Conservation (phyloP, 2,113 vertebrate genomes). For the Paracanthobrama guichenoti region DNA sequence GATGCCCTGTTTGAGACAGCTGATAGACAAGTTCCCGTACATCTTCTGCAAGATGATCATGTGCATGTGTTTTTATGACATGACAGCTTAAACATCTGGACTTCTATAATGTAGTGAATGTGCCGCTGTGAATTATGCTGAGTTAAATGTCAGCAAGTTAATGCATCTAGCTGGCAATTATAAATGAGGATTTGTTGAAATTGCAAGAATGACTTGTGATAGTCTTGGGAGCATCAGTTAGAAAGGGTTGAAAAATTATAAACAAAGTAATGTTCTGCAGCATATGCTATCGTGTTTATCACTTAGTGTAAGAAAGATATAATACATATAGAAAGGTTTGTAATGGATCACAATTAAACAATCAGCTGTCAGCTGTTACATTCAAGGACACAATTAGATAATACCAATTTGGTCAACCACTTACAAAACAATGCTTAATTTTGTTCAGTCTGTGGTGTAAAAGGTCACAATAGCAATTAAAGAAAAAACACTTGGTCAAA, state of each 20-base stretch:
- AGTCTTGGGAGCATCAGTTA: background rate
- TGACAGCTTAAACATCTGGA: background rate
- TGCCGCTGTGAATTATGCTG: background rate
- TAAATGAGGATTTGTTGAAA: conserved; percentile 8
- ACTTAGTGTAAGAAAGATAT: background rate
- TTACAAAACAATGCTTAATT: too few relatives aligned
- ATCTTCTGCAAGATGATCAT: background rate
- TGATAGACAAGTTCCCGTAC: background rate
- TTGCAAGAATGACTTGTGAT: conserved; percentile 19
- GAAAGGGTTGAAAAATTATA: conserved; percentile 17
- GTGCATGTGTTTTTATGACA: background rate
- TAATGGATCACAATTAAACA: too few relatives aligned
- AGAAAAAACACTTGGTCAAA: too few relatives aligned
- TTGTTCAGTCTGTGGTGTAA: too few relatives aligned
- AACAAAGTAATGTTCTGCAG: conserved; percentile 6
- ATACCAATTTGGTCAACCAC: too few relatives aligned
- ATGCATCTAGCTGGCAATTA: background rate
- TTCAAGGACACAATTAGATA: too few relatives aligned
- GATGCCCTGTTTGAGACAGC: background rate
- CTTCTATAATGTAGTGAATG: background rate
- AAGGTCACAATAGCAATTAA: too few relatives aligned
- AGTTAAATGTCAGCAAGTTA: conserved; percentile 1
- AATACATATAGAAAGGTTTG: too few relatives aligned
- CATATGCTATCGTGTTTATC: background rate
- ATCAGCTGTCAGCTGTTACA: too few relatives aligned